These are phyloP conservation scores for Amphipoea oculea DNA, from an alignment of 2,888 invertebrate species.

Conservation along the genomic window DNA sequence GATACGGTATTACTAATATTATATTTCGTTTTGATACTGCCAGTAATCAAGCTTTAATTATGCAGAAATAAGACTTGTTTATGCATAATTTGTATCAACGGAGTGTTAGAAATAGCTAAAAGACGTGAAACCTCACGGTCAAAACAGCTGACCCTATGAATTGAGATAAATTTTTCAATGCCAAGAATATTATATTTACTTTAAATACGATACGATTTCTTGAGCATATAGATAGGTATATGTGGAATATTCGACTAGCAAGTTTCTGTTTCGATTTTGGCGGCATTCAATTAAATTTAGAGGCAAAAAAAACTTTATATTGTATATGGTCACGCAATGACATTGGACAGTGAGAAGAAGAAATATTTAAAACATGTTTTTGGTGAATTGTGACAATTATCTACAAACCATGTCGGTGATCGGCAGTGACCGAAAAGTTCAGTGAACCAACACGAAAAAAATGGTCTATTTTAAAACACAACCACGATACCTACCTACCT, in stretches of 20 bases:
- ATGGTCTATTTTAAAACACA: conserved; percentile 70
- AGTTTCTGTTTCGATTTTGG: conserved; percentile 10
- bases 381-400: conserved; percentile 67
- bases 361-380: conserved; percentile 12
- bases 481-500: conserved; percentile 53
- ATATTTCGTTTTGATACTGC: not conserved
- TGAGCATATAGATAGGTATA: not conserved
- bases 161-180: conserved; percentile 46
- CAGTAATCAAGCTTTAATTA: not conserved
- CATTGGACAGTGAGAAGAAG: conserved; percentile 31
- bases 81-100: conserved; percentile 8
- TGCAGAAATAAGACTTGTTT: not conserved
- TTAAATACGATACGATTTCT: conserved; percentile 13
- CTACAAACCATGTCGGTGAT: conserved; percentile 71
- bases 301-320: conserved; percentile 17
- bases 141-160: conserved; percentile 22
- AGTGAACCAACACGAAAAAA: conserved; percentile 77
- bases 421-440: conserved; percentile 79
- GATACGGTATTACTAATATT: not conserved
- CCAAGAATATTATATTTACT: conserved; percentile 29
- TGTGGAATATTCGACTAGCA: not conserved
- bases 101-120: conserved; percentile 8
- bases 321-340: conserved; percentile 28
- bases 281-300: conserved; percentile 13
- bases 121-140: conserved; percentile 40